A percentile compares a stretch with the other conserved stretches of the same genome.
phyloP scores from a whole-genome alignment of 2,888 invertebrate species.

The Craniophora ligustri region DNA sequence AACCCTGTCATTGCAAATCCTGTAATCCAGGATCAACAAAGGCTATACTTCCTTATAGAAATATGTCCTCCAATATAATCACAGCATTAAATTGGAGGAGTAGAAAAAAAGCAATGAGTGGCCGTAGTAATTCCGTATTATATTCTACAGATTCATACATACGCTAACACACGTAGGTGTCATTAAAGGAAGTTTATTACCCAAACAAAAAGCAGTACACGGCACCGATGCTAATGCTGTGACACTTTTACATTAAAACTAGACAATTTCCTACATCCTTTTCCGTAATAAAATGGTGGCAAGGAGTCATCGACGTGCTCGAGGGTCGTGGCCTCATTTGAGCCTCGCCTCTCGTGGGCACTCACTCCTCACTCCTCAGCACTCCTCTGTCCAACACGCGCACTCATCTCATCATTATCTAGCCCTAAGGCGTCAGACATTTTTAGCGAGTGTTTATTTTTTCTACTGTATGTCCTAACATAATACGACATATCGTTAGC shows the following conservation, averaged over 20 bases:
- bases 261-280: conserved; percentile 16
- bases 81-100: no score
- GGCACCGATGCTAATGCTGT: background rate
- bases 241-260: conserved; percentile 11
- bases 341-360: conserved; percentile 43
- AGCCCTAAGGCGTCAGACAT: conserved; percentile 5
- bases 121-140: no score
- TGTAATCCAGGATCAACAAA: no score
- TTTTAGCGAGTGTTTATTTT: conserved; percentile 20
- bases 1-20: no score
- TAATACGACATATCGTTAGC: no score
- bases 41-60: no score
- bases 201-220: background rate
- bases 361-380: conserved; percentile 23
- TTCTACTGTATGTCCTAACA: background rate
- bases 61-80: no score
- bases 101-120: no score
- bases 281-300: conserved; percentile 30
- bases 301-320: conserved; percentile 48
- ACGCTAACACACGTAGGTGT: no score
- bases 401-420: conserved; percentile 52
- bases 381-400: conserved; percentile 37
- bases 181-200: no score
- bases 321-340: conserved; percentile 61
- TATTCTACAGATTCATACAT: no score